These are phyloP conservation scores for Frankliniella fusca DNA, from an alignment of 2,888 invertebrate genomes.

Conservation along the genomic window DNA sequence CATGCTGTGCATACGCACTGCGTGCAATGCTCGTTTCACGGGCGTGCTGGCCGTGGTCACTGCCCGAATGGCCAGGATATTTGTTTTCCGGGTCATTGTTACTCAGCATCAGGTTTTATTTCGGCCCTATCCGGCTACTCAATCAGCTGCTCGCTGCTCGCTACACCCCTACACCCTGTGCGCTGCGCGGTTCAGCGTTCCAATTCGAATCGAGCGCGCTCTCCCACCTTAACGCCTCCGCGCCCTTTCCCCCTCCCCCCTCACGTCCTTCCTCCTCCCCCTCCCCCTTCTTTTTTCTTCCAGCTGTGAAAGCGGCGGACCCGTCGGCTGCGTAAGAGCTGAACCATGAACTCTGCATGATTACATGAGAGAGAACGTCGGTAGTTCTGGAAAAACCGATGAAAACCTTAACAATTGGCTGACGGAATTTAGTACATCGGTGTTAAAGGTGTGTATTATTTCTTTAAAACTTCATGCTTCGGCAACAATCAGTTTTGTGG, in stretches of 20 bases:
- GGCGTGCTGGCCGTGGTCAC: no score
- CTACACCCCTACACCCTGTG: no score
- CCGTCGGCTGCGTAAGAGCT: not conserved
- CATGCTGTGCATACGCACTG: no score
- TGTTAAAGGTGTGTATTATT: not conserved
- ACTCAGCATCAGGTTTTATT: no score
- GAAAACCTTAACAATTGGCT: not conserved
- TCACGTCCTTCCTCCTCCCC: not conserved
- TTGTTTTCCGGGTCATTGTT: no score
- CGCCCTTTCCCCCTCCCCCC: not conserved
- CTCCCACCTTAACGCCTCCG: not conserved
- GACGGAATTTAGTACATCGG: not conserved
- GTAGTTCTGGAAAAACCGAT: not conserved
- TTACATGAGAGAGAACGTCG: not conserved
- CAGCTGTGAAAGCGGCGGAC: not conserved
- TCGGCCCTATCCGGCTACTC: no score
- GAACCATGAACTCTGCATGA: constrained; percentile 9
- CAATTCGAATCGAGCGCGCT: no score
- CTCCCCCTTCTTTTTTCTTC: not conserved
- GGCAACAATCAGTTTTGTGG: not conserved
- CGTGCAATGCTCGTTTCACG: no score
- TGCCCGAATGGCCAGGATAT: no score
- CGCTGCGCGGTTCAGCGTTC: no score
- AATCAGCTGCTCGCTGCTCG: no score
- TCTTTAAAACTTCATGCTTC: not conserved